These are phyloP conservation scores for Tinea trinotella DNA, from an alignment of 2,888 invertebrate genomes.

Conservation along the genomic window DNA sequence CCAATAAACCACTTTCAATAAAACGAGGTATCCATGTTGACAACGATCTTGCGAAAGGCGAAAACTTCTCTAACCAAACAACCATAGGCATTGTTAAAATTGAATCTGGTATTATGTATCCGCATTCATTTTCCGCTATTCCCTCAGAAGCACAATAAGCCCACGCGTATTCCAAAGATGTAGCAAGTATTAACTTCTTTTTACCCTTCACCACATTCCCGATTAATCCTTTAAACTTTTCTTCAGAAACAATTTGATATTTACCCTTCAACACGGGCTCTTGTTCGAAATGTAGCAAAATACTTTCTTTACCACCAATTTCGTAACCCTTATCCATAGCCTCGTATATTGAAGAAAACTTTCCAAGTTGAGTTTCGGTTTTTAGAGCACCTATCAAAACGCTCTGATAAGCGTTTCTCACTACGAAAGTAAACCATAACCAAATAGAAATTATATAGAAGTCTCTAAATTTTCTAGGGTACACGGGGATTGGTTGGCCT, in stretches of 20 bases:
- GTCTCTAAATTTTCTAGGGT: conserved; percentile 45
- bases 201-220: conserved; percentile 37
- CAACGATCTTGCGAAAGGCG: conserved; percentile 37
- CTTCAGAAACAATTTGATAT: conserved; percentile 40
- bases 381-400: conserved; percentile 50
- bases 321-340: conserved; percentile 37
- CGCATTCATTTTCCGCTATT: conserved; percentile 45
- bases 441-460: conserved; percentile 47
- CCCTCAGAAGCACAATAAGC: conserved; percentile 41
- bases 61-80: conserved; percentile 45
- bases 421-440: conserved; percentile 53
- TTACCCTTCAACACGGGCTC: conserved; percentile 38
- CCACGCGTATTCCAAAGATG: conserved; percentile 46
- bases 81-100: conserved; percentile 49
- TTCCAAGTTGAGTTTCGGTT: conserved; percentile 40
- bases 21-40: conserved; percentile 43
- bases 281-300: conserved; percentile 44
- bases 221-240: conserved; percentile 39
- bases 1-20: conserved; percentile 44
- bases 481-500: conserved; percentile 43
- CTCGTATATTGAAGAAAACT: conserved; percentile 41
- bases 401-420: conserved; percentile 51
- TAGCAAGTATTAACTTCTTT: conserved; percentile 42
- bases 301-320: conserved; percentile 44
- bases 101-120: conserved; percentile 43